Base-by-base conservation (phyloP, 2,113 vertebrate species). In the Helogale parvula region DNA sequence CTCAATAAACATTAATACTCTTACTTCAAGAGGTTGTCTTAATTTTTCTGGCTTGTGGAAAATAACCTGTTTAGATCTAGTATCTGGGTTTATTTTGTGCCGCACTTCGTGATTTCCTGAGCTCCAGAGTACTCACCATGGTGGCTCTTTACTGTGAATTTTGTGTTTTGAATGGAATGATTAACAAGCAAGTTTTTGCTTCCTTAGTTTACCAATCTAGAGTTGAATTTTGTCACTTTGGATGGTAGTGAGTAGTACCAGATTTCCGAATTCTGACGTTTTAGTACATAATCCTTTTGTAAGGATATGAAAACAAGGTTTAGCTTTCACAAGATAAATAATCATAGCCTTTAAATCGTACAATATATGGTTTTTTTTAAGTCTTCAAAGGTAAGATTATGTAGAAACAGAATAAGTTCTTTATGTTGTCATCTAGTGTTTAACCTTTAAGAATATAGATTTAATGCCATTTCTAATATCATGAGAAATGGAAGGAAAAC, bases 151-250 rank as follows among this genome's bases (percentile, higher is more conserved):
- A 77, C 10, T 88, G 4, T 84, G 66, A 88, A 71, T 88, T 95
- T 95, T 92, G 65, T 94, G 50, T 87, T 97, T 90, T 89, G 65
- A 90, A 16, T 88, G 50, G 81, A 92, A 45, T 87, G 60, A 81
- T 87, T 98, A 38, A 77, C 52, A 80, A 90, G 45, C 47, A 95
- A 50, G 41, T 33, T 88, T 95, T 93, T 97, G 50, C 52, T 89
- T 93, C 3, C 33, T 97, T 7, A 72, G 25, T 12, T 84, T 96
- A 63, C 33, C 23, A 57, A 31, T 80, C 27, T 89, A 52, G 54
- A 95, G 57, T 92, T 93, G 38, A 94, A 91, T 66, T 94, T 93
- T 93, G 65, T 92, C 33, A 60, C 19, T 10, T 95, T 94, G 27
- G 31, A 65, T 93, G 35, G 7, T 84, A 63, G 21, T 65, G 71